Conservation (phyloP, 2,888 invertebrate genomes). For the Acronicta aceris region DNA sequence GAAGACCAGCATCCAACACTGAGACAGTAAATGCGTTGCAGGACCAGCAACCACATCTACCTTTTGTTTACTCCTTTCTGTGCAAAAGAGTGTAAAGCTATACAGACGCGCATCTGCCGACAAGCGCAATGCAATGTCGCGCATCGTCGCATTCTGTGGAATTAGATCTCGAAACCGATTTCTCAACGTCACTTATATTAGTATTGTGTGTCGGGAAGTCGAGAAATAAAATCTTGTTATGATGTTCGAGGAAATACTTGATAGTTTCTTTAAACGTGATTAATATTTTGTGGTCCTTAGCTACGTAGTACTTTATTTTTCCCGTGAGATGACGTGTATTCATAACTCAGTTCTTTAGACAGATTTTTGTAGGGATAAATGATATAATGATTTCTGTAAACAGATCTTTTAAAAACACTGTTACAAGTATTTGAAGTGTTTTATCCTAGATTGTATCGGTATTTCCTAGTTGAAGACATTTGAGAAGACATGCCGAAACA, state of each 20-base stretch:
- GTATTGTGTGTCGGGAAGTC: constrained; percentile 35
- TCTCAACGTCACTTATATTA: constrained; percentile 40
- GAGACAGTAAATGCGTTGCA: no score
- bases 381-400: no score
- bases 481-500: no score
- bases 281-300: background rate
- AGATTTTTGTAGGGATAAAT: no score
- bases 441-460: no score
- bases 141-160: constrained; percentile 37
- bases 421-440: no score
- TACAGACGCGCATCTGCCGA: constrained; percentile 19
- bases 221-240: constrained; percentile 38
- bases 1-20: no score
- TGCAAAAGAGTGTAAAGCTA: constrained; percentile 21
- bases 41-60: no score
- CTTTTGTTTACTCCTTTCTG: constrained; percentile 10
- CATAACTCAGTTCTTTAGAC: no score
- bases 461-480: no score
- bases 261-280: constrained; percentile 4
- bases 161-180: constrained; percentile 50
- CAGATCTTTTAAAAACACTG: no score
- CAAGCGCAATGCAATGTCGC: constrained; percentile 48
- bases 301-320: background rate
- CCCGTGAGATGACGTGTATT: no score
- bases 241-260: constrained; percentile 23